Conservation (phyloP, 1,140 invertebrate species). For the Venturia canescens region DNA sequence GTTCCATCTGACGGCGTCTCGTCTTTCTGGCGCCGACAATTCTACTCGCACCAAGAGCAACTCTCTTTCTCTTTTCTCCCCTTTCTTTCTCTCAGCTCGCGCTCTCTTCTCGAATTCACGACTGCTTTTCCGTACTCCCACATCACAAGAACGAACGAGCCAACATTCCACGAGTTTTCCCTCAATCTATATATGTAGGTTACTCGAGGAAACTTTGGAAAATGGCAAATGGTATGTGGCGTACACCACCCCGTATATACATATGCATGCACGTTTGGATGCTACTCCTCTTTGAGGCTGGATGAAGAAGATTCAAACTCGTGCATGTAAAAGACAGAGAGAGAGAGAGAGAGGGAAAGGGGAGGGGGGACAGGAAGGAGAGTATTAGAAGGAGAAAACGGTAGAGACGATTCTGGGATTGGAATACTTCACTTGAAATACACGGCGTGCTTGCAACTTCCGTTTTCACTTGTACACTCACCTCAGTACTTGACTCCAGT, state of each 20-base stretch:
- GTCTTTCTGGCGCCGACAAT: constrained; percentile 9
- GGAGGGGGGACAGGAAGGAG: not conserved
- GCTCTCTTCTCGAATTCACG: constrained; percentile 12
- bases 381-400: too few relatives aligned
- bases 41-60: not conserved
- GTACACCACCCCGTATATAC: not conserved
- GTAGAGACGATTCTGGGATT: constrained; percentile 14
- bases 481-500: not conserved
- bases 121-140: constrained; percentile 22
- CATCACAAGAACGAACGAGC: constrained; percentile 25
- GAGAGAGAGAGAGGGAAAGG: not conserved
- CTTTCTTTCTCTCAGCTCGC: not conserved
- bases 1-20: constrained; percentile 1
- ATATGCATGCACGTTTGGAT: not conserved
- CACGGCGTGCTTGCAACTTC: constrained; percentile 5
- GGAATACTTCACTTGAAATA: constrained; percentile 17
- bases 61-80: not conserved
- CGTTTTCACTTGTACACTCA: constrained; percentile 13
- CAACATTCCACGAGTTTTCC: constrained; percentile 24
- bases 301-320: not conserved
- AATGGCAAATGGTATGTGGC: constrained; percentile 9
- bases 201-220: constrained; percentile 30
- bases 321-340: not conserved
- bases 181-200: constrained; percentile 16
- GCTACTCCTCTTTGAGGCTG: not conserved